Conservation (phyloP, 37 sponge, comb jelly and placozoan genomes). For the Theonella swinhoei region DNA sequence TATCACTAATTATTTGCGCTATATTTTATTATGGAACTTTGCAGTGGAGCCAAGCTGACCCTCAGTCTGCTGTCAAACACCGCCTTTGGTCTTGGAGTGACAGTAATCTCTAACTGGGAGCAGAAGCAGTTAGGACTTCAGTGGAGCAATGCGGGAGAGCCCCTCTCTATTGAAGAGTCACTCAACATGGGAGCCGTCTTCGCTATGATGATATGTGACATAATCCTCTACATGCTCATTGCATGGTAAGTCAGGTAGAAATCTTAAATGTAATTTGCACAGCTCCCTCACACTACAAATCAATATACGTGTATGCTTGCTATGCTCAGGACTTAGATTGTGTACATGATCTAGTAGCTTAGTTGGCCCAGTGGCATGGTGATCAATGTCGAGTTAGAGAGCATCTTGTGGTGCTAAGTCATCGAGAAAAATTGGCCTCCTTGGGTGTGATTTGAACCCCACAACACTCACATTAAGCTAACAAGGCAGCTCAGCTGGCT, state of each 20-base stretch:
- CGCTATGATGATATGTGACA: constrained; percentile 82
- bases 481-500: too few species aligned
- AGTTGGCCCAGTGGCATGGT: too few species aligned
- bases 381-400: too few species aligned
- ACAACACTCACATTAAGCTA: too few species aligned
- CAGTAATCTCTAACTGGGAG: constrained; percentile 75
- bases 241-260: constrained; percentile 66
- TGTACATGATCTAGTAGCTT: too few species aligned
- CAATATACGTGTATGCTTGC: too few species aligned
- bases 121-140: constrained; percentile 61
- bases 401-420: too few species aligned
- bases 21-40: too few species aligned
- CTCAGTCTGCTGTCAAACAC: constrained; percentile 83
- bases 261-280: background rate
- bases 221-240: constrained; percentile 81
- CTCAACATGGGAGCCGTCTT: constrained; percentile 74
- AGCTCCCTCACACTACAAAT: background rate
- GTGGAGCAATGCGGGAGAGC: constrained; percentile 65
- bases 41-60: constrained; percentile 63
- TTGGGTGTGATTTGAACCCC: too few species aligned
- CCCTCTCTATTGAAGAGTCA: constrained; percentile 68
- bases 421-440: too few species aligned
- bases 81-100: constrained; percentile 77
- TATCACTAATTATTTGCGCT: too few species aligned
- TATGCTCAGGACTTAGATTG: too few species aligned